Base-by-base conservation (phyloP, 2,797 vertebrate genomes). In the Lateolabrax maculatus region DNA sequence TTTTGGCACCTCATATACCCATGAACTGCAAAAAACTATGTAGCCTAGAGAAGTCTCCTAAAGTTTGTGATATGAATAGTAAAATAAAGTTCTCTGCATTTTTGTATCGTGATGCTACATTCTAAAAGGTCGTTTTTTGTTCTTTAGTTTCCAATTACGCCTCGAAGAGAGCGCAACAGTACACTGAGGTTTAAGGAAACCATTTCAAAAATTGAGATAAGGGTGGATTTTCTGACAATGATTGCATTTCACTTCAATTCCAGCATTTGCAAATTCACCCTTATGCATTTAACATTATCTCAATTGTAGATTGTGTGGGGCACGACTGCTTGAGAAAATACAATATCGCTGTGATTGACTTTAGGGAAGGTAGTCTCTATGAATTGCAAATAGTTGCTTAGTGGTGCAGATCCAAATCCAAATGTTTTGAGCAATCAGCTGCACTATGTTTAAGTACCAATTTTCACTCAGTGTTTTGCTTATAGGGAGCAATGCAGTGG, bases 321-420 rank as follows among this genome's bases (percentile, higher is more conserved):
- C 31, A 67, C 55, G 25, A 7, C 41, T 21, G 18, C 36, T 79
- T 43, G 37, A 48, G 66, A 58, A 64, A 71, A 52, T 9, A 55
- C 51, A 48, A 58, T 64, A 23, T 44, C n/a, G 34, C 34, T 1
- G 25, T 34, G 74, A 75, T 67, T 76, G 65, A 55, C 79, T 79
- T 72, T 25, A 49, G 43, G 23, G 64, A 60, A 61, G 62, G 71
- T 41, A 23, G 65, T 25, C 23, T 73, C 31, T 64, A 36, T 79
- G 67, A 85, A 84, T 86, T 78, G 71, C 68, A 82, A 79, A 82
- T 70, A 44, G 37, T 64, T 67, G 58, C 48, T 67, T 62, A 31
- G 66, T 61, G 53, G 62, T 71, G 57, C 49, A 55, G 44, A 70
- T 65, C 31, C 7, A 29, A 53, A 56, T 80, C 55, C 62, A 56